These are phyloP conservation scores for Paracanthobrama guichenoti DNA, from an alignment of 2,113 vertebrate species.

Conservation along the genomic window DNA sequence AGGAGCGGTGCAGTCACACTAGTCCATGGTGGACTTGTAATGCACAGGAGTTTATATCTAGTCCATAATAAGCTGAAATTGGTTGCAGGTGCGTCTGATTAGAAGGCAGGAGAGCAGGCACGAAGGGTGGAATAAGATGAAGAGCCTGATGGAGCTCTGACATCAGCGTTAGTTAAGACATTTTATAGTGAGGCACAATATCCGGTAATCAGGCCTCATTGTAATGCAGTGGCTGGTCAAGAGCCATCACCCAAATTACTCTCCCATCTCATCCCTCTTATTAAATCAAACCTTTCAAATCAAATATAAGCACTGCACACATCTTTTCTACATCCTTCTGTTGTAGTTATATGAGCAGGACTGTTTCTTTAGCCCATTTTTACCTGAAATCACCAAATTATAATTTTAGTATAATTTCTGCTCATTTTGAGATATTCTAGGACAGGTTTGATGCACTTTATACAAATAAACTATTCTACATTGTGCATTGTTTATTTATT, in stretches of 20 bases:
- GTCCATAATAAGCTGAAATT: background rate
- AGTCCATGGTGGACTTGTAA: background rate
- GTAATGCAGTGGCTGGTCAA: conserved; percentile 5
- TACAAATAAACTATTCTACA: background rate
- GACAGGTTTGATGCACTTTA: background rate
- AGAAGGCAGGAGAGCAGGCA: background rate
- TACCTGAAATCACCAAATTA: background rate
- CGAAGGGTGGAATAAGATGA: background rate
- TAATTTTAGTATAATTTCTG: background rate
- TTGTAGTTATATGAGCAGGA: background rate
- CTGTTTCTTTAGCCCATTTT: background rate
- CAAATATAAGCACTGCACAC: background rate
- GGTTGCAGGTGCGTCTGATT: background rate
- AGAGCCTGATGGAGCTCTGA: background rate
- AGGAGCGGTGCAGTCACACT: background rate
- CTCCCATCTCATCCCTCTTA: background rate
- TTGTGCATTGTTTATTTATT: background rate
- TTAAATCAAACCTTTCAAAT: conserved; percentile 6
- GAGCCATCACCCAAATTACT: background rate
- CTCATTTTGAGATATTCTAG: background rate
- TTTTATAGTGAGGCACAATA: conserved; percentile 1
- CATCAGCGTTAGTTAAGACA: background rate
- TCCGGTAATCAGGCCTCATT: conserved; percentile 12
- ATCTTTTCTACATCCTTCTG: background rate
- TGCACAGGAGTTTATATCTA: background rate